Base-by-base conservation (phyloP, 2,888 invertebrate genomes). In the Agriopis leucophaearia region DNA sequence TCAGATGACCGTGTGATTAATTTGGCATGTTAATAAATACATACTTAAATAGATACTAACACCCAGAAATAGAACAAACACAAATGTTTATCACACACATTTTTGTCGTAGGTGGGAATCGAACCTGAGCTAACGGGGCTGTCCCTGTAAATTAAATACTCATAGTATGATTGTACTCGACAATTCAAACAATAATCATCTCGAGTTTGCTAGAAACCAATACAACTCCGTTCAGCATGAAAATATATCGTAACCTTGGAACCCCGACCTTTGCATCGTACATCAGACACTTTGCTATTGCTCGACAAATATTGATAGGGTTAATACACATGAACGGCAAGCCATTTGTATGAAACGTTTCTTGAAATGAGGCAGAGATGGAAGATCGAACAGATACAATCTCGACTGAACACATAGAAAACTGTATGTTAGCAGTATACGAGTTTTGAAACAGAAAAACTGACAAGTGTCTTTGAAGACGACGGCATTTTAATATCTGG, bases 281-380 rank as follows among this genome's bases (percentile, higher is more conserved):
- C 61, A 58, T 58, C 57, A 38, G 59, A 48, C 67, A 64, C 63
- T 68, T 64, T 13, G 36, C 16, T 42, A 64, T 64, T 54, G 50
- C 59, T 62, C 58, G 63, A 55, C 67, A 68, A 68, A 68, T 63
- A 68, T 68, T 58, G 59, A 63, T 63, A 68, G 50, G 55, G 67
- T 54, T 64, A 68, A 68, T 68, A 68, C 59, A 59, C 55, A 63
- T 63, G 59, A 68, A 55, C 59, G 67, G 27, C 58, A 64, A 27
- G 42, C 57, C 63, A 68, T 68, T 68, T 68, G 42, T 52, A 66
- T 68, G 63, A 58, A 47, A 63, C 48, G 27, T 59, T 63, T 18
- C 48, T n/a, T 47, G 16, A 15, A 59, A 58, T 18, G 36, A 47
- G 54, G 12, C 54, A 58, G 67, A 42, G 57, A 45, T 18, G 12